Evolutionary conservation across 2,888 invertebrate genomes (phyloP).

Genomic region (Tineola bisselliella): DNA sequence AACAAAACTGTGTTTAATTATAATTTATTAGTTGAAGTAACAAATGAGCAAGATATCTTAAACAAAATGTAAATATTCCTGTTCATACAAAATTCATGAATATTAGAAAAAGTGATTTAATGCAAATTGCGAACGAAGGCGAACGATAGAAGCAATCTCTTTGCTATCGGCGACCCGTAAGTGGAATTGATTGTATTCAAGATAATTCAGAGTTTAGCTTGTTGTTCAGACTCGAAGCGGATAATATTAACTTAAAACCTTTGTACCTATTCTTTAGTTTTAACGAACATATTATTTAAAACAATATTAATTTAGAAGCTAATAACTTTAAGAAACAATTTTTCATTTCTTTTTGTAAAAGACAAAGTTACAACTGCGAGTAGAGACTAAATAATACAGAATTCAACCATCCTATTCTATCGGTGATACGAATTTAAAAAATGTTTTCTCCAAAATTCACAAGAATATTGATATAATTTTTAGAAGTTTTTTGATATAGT

Average conservation of each 20-base stretch:
- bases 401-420: too few species aligned
- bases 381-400: too few species aligned
- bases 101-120: slow-evolving; percentile 11
- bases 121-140: slow-evolving; percentile 7
- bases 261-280: too few species aligned
- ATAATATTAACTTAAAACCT: neutral
- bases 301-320: too few species aligned
- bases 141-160: slow-evolving; percentile 5
- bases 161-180: slow-evolving; percentile 9
- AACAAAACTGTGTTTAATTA: neutral
- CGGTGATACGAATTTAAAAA: too few species aligned
- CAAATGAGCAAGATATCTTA: neutral
- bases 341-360: too few species aligned
- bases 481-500: too few species aligned
- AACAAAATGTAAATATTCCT: neutral
- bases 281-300: too few species aligned
- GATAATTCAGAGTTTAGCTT: slow-evolving; percentile 24
- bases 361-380: too few species aligned
- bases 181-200: slow-evolving; percentile 36
- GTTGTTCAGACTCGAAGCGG: neutral
- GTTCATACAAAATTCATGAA: slow-evolving; percentile 12
- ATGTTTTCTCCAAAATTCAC: too few species aligned
- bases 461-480: too few species aligned
- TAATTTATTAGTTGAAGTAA: neutral
- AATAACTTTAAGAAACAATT: too few species aligned